These are phyloP conservation scores for Chironomus tentans DNA, from an alignment of 2,888 invertebrate genomes.

Conservation along the genomic window DNA sequence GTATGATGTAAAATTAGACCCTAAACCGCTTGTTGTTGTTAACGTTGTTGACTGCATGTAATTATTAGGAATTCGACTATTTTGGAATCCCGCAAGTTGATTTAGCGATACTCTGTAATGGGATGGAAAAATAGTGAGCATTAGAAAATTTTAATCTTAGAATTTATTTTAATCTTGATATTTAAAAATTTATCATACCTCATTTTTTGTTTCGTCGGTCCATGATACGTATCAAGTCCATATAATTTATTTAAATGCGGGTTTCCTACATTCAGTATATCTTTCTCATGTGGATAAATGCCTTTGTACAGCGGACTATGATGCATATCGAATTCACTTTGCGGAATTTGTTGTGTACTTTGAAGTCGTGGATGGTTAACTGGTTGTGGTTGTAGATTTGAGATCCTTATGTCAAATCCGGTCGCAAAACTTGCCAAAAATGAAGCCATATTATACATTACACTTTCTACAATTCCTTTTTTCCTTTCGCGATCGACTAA, in stretches of 20 bases:
- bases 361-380: slow-evolving; percentile 60
- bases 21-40: slow-evolving; percentile 47
- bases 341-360: slow-evolving; percentile 37
- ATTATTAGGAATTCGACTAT: slow-evolving; percentile 60
- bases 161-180: too few relatives aligned
- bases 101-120: slow-evolving; percentile 31
- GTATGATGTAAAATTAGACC: slow-evolving; percentile 45
- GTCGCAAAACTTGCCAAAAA: slow-evolving; percentile 83
- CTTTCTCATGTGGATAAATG: slow-evolving; percentile 36
- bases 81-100: slow-evolving; percentile 56
- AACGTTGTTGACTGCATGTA: slow-evolving; percentile 47
- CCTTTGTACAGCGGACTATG: slow-evolving; percentile 31
- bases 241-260: slow-evolving; percentile 39
- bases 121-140: too few relatives aligned
- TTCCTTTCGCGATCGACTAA: slow-evolving; percentile 42
- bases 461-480: slow-evolving; percentile 39
- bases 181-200: slow-evolving; percentile 37
- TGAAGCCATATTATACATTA: slow-evolving; percentile 83
- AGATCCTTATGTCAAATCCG: slow-evolving; percentile 84
- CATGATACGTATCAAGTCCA: slow-evolving; percentile 85
- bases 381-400: slow-evolving; percentile 63
- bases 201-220: slow-evolving; percentile 62
- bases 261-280: slow-evolving; percentile 28
- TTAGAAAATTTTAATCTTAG: too few relatives aligned
- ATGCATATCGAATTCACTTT: slow-evolving; percentile 30